Conservation (phyloP, 2,797 vertebrate species). For the Bovichtus variegatus region DNA sequence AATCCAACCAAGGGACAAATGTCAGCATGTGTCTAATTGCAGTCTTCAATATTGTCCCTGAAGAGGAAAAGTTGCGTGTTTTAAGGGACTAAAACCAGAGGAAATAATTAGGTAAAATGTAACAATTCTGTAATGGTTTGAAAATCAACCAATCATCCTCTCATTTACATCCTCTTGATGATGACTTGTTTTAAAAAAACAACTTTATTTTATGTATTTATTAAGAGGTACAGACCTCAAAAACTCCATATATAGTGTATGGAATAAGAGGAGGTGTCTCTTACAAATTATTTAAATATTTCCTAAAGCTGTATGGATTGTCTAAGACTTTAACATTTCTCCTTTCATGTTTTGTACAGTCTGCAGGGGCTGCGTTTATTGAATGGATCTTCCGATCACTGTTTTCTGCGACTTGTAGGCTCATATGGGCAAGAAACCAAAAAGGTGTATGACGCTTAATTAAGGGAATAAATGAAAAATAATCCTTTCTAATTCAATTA, state of each 20-base stretch:
- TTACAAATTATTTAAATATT: background rate
- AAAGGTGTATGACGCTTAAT: background rate
- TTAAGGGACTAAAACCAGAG: background rate
- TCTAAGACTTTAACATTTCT: background rate
- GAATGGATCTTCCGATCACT: background rate
- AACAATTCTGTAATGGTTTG: background rate
- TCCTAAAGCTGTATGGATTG: background rate
- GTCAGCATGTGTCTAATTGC: background rate
- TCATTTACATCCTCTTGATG: slow-evolving; percentile 1
- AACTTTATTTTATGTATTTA: background rate
- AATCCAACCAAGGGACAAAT: background rate
- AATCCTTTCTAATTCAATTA: background rate
- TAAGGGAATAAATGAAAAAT: background rate
- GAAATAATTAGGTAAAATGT: background rate
- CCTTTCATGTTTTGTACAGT: background rate
- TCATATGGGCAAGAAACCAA: background rate
- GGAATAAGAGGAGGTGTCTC: background rate
- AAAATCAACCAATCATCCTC: background rate
- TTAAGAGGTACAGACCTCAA: background rate
- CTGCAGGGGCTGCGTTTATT: background rate
- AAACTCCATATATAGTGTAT: background rate
- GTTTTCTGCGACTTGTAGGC: background rate
- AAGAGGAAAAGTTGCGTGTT: background rate
- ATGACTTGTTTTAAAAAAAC: background rate
- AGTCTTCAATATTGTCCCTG: background rate